Evolutionary conservation across 2,113 vertebrate species (phyloP).

Genomic region (Bolborhynchus lineola): DNA sequence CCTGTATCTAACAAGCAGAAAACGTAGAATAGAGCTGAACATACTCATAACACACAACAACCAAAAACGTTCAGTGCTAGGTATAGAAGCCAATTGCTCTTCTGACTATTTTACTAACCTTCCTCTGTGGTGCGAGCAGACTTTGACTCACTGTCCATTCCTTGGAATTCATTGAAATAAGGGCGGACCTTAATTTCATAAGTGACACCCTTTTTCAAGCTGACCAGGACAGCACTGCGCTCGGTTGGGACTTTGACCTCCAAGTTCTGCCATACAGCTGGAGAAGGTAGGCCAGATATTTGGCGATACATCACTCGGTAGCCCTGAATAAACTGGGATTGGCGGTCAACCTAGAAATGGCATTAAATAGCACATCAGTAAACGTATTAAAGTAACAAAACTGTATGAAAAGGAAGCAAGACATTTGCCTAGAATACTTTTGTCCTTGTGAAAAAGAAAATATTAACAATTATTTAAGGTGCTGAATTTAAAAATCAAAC

Average conservation of each 20-base stretch:
- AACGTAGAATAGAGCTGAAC: background rate
- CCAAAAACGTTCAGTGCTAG: background rate
- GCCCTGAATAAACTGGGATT: slow-evolving; percentile 97
- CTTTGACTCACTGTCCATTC: slow-evolving; percentile 96
- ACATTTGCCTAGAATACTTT: background rate
- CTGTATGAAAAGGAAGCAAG: background rate
- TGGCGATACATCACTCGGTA: slow-evolving; percentile 94
- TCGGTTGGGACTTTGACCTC: slow-evolving; percentile 93
- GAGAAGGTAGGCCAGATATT: slow-evolving; percentile 83
- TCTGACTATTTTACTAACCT: slow-evolving; percentile 76
- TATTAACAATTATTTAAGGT: background rate
- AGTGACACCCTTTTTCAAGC: slow-evolving; percentile 90
- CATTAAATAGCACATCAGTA: background rate
- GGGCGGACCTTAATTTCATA: slow-evolving; percentile 97
- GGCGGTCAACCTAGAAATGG: slow-evolving; percentile 87
- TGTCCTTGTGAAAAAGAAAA: background rate
- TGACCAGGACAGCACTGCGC: slow-evolving; percentile 83
- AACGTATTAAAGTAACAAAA: background rate
- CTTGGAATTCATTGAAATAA: slow-evolving; percentile 98
- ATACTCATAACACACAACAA: background rate
- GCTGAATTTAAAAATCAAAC: background rate
- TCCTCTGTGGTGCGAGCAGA: slow-evolving; percentile 92
- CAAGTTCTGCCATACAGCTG: slow-evolving; percentile 86
- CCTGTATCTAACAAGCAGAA: background rate
- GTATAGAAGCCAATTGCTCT: background rate